phyloP scores from a whole-genome alignment of 2,113 vertebrate genomes.

The Sus scrofa region DNA sequence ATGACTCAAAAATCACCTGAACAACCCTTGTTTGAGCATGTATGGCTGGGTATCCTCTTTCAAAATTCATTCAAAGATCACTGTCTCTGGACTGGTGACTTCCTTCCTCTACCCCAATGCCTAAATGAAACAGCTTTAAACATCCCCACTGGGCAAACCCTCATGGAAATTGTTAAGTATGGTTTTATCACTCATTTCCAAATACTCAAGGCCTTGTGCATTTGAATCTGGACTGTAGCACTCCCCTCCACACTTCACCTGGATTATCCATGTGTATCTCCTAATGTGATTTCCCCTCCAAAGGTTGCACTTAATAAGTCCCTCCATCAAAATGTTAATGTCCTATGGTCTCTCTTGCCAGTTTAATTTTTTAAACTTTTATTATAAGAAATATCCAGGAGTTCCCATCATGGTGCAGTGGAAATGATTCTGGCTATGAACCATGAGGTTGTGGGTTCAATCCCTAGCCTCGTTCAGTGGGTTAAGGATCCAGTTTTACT shows the following conservation, averaged over 20 bases:
- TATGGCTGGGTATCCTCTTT: neutral
- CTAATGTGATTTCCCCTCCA: neutral
- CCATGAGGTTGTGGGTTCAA: too few relatives aligned
- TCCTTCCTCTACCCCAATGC: neutral
- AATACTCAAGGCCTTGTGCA: neutral
- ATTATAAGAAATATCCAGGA: too few relatives aligned
- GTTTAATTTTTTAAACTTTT: neutral
- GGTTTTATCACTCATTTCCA: neutral
- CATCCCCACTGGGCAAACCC: neutral
- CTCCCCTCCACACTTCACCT: neutral
- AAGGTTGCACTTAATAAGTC: neutral
- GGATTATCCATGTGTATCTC: neutral
- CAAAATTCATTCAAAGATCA: neutral
- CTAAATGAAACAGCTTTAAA: neutral
- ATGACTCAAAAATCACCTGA: neutral
- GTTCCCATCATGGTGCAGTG: too few relatives aligned
- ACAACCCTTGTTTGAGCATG: neutral
- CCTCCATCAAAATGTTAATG: neutral
- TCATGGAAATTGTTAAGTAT: neutral
- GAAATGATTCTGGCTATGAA: too few relatives aligned
- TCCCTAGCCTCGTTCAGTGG: too few relatives aligned
- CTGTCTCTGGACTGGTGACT: neutral
- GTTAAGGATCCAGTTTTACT: too few relatives aligned
- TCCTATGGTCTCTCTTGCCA: neutral
- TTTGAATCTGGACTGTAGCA: neutral